Conservation (phyloP, 2,888 invertebrate species). For the Ommatoiulus sabulosus region DNA sequence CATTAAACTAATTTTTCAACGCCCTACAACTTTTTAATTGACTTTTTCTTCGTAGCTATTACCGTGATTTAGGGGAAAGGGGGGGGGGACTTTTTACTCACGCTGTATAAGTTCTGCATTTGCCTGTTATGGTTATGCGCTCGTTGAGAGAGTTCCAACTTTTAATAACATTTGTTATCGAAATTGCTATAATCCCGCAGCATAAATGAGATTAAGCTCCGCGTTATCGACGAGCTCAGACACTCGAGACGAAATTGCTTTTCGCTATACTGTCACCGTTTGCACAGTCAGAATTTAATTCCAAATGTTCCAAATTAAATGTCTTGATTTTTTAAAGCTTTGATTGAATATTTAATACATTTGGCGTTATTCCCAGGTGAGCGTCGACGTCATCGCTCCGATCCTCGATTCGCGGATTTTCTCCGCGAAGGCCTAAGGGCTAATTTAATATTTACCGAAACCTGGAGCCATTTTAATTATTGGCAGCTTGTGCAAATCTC, state of each 20-base stretch:
- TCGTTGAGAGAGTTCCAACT: neutral
- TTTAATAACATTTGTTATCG: neutral
- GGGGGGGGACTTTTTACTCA: too few relatives aligned
- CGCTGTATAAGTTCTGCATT: too few relatives aligned
- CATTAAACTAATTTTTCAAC: too few relatives aligned
- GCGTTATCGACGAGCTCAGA: constrained; percentile 7
- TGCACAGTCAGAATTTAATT: constrained; percentile 34
- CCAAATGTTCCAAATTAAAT: constrained; percentile 27
- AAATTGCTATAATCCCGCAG: constrained; percentile 22
- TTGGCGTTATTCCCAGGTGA: neutral
- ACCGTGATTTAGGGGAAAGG: too few relatives aligned
- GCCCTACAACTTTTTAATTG: too few relatives aligned
- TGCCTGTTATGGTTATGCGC: neutral
- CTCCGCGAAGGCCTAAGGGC: neutral
- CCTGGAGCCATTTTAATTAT: constrained; percentile 50
- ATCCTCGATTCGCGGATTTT: neutral
- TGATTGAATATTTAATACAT: constrained; percentile 34
- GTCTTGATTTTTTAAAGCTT: constrained; percentile 34
- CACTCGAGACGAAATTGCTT: neutral
- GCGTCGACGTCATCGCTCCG: neutral
- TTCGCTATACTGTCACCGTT: neutral
- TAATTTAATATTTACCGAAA: constrained; percentile 47
- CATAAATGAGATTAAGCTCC: constrained; percentile 1
- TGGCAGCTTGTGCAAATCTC: constrained; percentile 50
- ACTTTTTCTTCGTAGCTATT: too few relatives aligned